Evolutionary conservation across 2,888 invertebrate species (phyloP).

Genomic region (Mythimna ferrago): DNA sequence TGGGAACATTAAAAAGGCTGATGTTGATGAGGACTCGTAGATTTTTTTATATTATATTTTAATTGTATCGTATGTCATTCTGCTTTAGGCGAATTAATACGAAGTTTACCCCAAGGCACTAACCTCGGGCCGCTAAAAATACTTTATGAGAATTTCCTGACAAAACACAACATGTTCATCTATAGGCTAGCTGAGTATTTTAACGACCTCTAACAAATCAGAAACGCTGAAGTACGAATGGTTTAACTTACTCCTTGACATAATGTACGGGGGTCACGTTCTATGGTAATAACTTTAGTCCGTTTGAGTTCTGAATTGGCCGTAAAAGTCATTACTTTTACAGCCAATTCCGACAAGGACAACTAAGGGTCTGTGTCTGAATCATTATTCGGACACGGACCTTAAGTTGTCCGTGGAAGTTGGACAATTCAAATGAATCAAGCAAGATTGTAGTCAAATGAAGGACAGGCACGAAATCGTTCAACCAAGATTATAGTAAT

Average conservation of each 20-base stretch:
- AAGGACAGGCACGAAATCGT: background rate
- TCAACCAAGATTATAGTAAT: background rate
- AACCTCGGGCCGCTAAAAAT: constrained; percentile 3
- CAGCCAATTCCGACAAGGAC: too few species aligned
- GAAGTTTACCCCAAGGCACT: constrained; percentile 23
- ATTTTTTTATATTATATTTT: background rate
- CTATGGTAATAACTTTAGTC: constrained; percentile 43
- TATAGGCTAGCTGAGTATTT: background rate
- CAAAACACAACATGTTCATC: constrained; percentile 3
- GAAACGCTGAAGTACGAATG: constrained; percentile 5
- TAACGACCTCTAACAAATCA: constrained; percentile 26
- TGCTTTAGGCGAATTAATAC: constrained; percentile 9
- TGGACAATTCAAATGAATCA: constrained; percentile 27
- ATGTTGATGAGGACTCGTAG: too few species aligned
- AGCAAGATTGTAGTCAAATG: background rate
- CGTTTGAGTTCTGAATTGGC: constrained; percentile 33
- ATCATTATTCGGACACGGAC: constrained; percentile 23
- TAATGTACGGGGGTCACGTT: constrained; percentile 38
- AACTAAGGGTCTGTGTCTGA: too few species aligned
- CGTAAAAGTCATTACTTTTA: constrained; percentile 43
- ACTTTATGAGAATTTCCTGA: background rate
- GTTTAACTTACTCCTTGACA: constrained; percentile 17
- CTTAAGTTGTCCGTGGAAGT: constrained; percentile 17
- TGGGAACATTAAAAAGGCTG: too few species aligned
- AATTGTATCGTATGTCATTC: background rate